Conservation (phyloP, 2,113 vertebrate genomes). For the Holacanthus passer region DNA sequence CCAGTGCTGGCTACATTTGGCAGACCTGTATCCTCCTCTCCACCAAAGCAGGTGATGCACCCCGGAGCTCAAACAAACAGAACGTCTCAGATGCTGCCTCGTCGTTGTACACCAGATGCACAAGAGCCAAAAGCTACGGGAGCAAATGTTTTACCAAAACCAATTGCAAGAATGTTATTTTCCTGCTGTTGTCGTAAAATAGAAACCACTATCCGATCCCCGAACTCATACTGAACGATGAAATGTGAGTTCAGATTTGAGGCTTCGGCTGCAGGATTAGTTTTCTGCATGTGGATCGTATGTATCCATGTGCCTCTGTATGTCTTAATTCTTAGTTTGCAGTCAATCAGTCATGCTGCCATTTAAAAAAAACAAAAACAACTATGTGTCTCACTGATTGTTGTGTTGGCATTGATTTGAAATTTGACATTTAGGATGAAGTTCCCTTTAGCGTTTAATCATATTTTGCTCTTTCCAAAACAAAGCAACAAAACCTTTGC, state of each 20-base stretch:
- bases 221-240: background rate
- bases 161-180: conserved; percentile 37
- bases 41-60: conserved; percentile 34
- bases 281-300: background rate
- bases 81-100: conserved; percentile 39
- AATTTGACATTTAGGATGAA: conserved; percentile 51
- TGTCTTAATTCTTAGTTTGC: too few relatives aligned
- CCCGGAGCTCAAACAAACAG: conserved; percentile 41
- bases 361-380: too few relatives aligned
- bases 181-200: conserved; percentile 35
- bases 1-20: conserved; percentile 31
- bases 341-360: background rate
- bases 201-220: conserved; percentile 43
- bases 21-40: conserved; percentile 21
- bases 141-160: conserved; percentile 36
- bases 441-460: conserved; percentile 41
- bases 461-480: conserved; percentile 32
- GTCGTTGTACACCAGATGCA: conserved; percentile 50
- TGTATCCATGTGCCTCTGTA: too few relatives aligned
- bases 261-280: background rate
- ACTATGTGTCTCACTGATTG: background rate
- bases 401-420: conserved; percentile 33
- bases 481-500: conserved; percentile 48
- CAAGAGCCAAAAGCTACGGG: conserved; percentile 21
- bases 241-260: background rate